Conservation (phyloP, 2,888 invertebrate genomes). For the Augiades crinisus region DNA sequence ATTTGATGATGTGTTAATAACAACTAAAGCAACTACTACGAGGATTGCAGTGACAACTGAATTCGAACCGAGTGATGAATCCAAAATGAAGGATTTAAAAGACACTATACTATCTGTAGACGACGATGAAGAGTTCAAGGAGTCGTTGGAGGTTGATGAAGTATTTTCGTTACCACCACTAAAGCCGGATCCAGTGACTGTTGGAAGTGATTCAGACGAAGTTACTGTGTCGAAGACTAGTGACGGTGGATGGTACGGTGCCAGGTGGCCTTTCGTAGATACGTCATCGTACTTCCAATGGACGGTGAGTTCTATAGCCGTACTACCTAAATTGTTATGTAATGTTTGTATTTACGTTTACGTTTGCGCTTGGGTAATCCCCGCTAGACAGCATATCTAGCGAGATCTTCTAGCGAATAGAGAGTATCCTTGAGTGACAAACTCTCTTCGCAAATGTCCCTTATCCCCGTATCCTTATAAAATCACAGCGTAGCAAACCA, state of each 20-base stretch:
- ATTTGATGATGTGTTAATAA: conserved; percentile 63
- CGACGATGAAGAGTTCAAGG: conserved; percentile 73
- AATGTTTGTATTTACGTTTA: conserved; percentile 41
- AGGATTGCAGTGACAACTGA: conserved; percentile 48
- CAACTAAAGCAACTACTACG: conserved; percentile 56
- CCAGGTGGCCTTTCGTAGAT: conserved; percentile 84
- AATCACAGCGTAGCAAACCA: no score
- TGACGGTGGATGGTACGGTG: conserved; percentile 81
- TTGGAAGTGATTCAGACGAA: conserved; percentile 60
- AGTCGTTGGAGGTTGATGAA: conserved; percentile 70
- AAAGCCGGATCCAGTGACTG: conserved; percentile 54
- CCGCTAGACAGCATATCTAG: no score
- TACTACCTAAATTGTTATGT: conserved; percentile 31
- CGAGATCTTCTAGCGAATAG: no score
- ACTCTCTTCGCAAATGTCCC: no score
- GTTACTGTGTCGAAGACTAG: conserved; percentile 67
- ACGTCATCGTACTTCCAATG: conserved; percentile 85
- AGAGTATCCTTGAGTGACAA: no score
- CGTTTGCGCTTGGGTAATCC: no score
- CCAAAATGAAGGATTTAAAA: conserved; percentile 64
- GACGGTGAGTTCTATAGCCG: conserved; percentile 76
- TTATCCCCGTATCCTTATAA: no score
- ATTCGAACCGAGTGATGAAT: conserved; percentile 48
- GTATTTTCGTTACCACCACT: conserved; percentile 70
- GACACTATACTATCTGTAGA: conserved; percentile 69